These are phyloP conservation scores for Danio albolineatus DNA, from an alignment of 2,797 vertebrate species.

Conservation along the genomic window DNA sequence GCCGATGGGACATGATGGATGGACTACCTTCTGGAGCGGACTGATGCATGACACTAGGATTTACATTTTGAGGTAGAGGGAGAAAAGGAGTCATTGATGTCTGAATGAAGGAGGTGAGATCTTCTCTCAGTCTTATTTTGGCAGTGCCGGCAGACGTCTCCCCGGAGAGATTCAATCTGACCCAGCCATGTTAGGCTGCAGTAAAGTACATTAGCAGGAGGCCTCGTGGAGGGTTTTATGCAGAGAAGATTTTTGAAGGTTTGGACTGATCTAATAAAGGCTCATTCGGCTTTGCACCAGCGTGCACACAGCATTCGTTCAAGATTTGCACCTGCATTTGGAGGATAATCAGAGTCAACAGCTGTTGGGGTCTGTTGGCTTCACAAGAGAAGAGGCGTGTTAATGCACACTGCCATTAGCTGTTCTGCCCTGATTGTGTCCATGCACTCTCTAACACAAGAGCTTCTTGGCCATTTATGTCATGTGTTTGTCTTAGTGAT, in stretches of 20 bases:
- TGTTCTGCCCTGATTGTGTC: conserved; percentile 2
- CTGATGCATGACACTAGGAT: conserved; percentile 33
- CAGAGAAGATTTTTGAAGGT: conserved; percentile 46
- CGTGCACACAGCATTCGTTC: conserved; percentile 9
- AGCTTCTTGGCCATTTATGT: neutral
- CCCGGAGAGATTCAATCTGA: conserved; percentile 49
- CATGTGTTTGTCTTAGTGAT: conserved; percentile 13
- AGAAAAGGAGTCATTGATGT: conserved; percentile 20
- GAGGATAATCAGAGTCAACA: conserved; percentile 46
- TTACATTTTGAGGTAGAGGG: conserved; percentile 37
- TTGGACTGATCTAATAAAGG: conserved; percentile 55
- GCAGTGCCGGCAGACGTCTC: conserved; percentile 35
- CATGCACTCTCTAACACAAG: neutral
- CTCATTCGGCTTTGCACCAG: conserved; percentile 41
- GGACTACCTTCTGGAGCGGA: conserved; percentile 36
- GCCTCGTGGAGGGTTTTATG: conserved; percentile 10
- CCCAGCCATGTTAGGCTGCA: conserved; percentile 52
- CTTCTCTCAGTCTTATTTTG: conserved; percentile 58
- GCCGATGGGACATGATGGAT: conserved; percentile 47
- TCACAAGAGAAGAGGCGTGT: conserved; percentile 34
- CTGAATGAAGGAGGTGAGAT: conserved; percentile 57
- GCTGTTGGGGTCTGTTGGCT: conserved; percentile 42
- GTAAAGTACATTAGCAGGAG: conserved; percentile 32
- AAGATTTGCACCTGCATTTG: conserved; percentile 52
- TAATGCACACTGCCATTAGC: conserved; percentile 26